Evolutionary conservation across 2,888 invertebrate species (phyloP).

Genomic region (Melanchra persicariae): DNA sequence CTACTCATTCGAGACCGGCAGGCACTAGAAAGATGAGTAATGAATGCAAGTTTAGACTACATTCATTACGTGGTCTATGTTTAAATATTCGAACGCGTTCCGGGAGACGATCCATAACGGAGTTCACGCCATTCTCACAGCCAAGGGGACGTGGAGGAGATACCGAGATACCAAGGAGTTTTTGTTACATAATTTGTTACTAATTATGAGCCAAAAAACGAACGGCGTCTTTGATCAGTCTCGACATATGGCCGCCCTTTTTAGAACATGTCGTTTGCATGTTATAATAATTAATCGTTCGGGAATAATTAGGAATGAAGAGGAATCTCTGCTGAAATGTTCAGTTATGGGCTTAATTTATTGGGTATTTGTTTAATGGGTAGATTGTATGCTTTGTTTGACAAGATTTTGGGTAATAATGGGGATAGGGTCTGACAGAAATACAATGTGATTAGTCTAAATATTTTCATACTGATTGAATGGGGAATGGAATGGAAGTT

Average conservation of each 20-base stretch:
- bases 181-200: slow-evolving; percentile 84
- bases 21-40: slow-evolving; percentile 31
- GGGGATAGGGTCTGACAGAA: neutral
- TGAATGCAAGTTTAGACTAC: slow-evolving; percentile 48
- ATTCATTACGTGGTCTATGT: slow-evolving; percentile 66
- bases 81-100: slow-evolving; percentile 66
- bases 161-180: slow-evolving; percentile 61
- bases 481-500: too few relatives aligned
- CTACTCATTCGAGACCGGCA: slow-evolving; percentile 8
- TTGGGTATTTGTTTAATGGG: slow-evolving; percentile 42
- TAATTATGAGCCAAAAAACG: slow-evolving; percentile 81
- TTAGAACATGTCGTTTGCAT: slow-evolving; percentile 68
- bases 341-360: slow-evolving; percentile 53
- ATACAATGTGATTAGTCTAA: neutral
- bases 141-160: slow-evolving; percentile 29
- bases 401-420: slow-evolving; percentile 11
- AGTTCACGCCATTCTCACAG: slow-evolving; percentile 70
- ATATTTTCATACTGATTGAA: neutral
- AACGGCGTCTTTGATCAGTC: slow-evolving; percentile 72
- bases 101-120: slow-evolving; percentile 68
- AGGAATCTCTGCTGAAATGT: slow-evolving; percentile 53
- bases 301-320: slow-evolving; percentile 62
- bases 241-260: slow-evolving; percentile 66
- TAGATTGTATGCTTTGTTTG: slow-evolving; percentile 39
- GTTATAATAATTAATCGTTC: slow-evolving; percentile 71